Evolutionary conservation across 2,113 vertebrate species (phyloP), one percentile per base, ranked within the genome.

Genomic region (Carassius carassius): DNA sequence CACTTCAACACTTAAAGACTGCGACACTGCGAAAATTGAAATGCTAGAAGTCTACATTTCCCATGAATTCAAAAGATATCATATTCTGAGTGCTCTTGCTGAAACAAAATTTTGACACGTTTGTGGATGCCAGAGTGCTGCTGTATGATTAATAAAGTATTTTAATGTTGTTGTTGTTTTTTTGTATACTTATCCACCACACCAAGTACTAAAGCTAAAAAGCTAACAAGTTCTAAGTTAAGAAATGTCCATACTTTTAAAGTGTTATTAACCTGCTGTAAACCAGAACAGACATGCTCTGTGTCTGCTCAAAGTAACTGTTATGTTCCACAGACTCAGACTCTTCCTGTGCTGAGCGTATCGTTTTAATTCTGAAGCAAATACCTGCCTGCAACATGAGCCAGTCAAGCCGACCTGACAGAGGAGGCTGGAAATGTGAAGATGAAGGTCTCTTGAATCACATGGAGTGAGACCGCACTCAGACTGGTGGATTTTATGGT

Each of bases 381-480:
- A 41, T 69, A 63, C 44, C 37, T 77, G 73, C 3, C 60, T 29
- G 73, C 16, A 60, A 32, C 17, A 35, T 19, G 5, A 74, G 62
- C 44, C 44, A 65, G 44, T 65, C 17, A 19, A 1, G 44, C 4
- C 16, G 56, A 56, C 58, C 56, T 56, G 49, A 35, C 1, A 19
- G 81, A 37, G 74, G 44, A 8, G 37, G 7, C 12, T n/a, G 2
- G 17, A 35, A 70, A 14, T 8, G 25, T 8, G 63, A 25, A 67
- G 16, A 4, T 19, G 37, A 72, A 70, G 69, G 41, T 54, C 58
- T 78, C 78, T 78, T 82, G 62, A 85, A 76, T 67, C 74, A 49
- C 4, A 14, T 77, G 62, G 35, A 65, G 51, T 44, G 19, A 82
- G 29, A 70, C 63, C 41, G 19, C 25, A 78, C 62, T 81, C 51